phyloP scores from a whole-genome alignment of 1,140 invertebrate genomes.

The Pseudomyrmex pallidus region DNA sequence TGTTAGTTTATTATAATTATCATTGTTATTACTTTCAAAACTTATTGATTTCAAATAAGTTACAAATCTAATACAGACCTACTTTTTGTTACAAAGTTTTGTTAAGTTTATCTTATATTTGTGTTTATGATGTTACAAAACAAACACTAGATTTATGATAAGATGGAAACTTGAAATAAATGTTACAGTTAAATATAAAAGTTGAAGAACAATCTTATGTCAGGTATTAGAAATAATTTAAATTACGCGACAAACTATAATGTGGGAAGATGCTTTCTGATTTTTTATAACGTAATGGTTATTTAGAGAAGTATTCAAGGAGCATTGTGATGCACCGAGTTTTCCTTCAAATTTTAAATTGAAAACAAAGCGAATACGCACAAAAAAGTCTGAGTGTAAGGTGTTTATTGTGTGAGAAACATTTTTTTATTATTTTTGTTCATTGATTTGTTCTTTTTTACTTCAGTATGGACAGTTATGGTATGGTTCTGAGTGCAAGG shows the following conservation, averaged over 20 bases:
- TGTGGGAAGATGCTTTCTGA: slow-evolving; percentile 65
- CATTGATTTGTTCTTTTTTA: slow-evolving; percentile 54
- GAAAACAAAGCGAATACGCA: slow-evolving; percentile 32
- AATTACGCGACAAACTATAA: slow-evolving; percentile 64
- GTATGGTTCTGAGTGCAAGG: slow-evolving; percentile 71
- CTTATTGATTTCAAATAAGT: slow-evolving; percentile 74
- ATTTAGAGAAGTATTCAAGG: slow-evolving; percentile 55
- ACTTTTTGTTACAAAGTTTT: slow-evolving; percentile 73
- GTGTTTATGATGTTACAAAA: slow-evolving; percentile 75
- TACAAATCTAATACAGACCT: slow-evolving; percentile 65
- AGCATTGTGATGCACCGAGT: slow-evolving; percentile 56
- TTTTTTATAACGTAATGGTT: slow-evolving; percentile 32
- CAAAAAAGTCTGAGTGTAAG: slow-evolving; percentile 22
- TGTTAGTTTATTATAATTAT: slow-evolving; percentile 77
- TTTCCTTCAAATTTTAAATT: slow-evolving; percentile 67
- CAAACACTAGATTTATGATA: slow-evolving; percentile 73
- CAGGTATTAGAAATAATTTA: slow-evolving; percentile 67
- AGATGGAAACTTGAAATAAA: slow-evolving; percentile 76
- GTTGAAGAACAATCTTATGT: slow-evolving; percentile 75
- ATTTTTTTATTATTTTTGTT: slow-evolving; percentile 47
- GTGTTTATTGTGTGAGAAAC: slow-evolving; percentile 42
- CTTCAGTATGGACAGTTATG: slow-evolving; percentile 58
- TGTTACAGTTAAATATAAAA: slow-evolving; percentile 65
- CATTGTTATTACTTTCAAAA: slow-evolving; percentile 55
- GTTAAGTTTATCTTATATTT: slow-evolving; percentile 75